phyloP scores from a whole-genome alignment of 2,888 invertebrate species.

The Chaetoderma sp. region DNA sequence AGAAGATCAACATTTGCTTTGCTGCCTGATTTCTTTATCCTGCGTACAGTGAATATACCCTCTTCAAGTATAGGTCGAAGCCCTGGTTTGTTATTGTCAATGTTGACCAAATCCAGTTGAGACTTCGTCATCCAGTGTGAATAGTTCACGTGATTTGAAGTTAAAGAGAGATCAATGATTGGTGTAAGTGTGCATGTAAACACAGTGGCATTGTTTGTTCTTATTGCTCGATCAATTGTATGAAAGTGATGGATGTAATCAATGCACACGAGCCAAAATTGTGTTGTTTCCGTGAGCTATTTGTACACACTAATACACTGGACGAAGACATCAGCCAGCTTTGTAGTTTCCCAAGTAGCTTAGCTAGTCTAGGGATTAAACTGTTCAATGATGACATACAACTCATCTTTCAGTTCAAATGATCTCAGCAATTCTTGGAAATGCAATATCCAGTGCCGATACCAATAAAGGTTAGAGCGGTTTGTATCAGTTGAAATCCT shows the following conservation, averaged over 20 bases:
- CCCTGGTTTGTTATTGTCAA: conserved; percentile 11
- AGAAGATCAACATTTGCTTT: not conserved
- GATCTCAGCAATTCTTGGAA: too few relatives aligned
- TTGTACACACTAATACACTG: conserved; percentile 2
- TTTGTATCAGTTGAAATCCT: too few relatives aligned
- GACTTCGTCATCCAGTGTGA: conserved; percentile 38
- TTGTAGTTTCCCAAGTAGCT: too few relatives aligned
- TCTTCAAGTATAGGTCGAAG: conserved; percentile 5
- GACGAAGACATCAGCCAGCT: too few relatives aligned
- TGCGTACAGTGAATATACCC: conserved; percentile 11
- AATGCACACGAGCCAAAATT: conserved; percentile 36
- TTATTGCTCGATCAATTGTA: conserved; percentile 1
- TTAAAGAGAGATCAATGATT: conserved; percentile 32
- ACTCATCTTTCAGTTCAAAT: too few relatives aligned
- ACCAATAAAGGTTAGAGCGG: too few relatives aligned
- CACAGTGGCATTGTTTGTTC: conserved; percentile 33
- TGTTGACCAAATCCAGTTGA: conserved; percentile 34
- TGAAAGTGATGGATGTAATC: conserved; percentile 23
- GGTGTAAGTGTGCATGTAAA: too few relatives aligned
- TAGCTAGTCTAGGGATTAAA: too few relatives aligned
- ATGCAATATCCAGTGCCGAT: too few relatives aligned
- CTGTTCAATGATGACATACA: too few relatives aligned
- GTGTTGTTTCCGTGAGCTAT: conserved; percentile 20
- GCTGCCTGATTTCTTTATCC: not conserved
- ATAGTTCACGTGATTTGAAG: conserved; percentile 33